Evolutionary conservation across 2,797 vertebrate species (phyloP).

Genomic region (Hemitrygon akajei): DNA sequence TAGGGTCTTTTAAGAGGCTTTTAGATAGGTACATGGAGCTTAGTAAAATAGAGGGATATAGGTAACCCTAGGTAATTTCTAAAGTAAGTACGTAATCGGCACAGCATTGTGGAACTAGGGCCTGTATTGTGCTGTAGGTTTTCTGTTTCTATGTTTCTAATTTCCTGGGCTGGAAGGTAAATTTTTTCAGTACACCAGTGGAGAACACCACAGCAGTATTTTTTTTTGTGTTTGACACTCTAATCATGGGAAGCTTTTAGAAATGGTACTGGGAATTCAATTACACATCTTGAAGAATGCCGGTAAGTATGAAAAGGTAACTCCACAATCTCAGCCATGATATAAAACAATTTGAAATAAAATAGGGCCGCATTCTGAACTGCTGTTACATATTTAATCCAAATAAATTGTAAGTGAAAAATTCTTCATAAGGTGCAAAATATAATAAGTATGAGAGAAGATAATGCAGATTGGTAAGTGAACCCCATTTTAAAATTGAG

Average conservation of each 20-base stretch:
- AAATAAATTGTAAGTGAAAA: background rate
- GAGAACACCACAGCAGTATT: background rate
- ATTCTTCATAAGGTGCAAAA: background rate
- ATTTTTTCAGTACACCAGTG: background rate
- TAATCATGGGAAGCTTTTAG: constrained; percentile 15
- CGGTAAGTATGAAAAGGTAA: background rate
- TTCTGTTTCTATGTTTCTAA: background rate
- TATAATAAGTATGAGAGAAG: background rate
- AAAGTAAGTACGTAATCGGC: too few relatives aligned
- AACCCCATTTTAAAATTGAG: background rate
- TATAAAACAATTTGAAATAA: background rate
- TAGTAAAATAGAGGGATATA: too few relatives aligned
- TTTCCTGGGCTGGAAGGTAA: background rate
- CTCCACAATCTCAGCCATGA: background rate
- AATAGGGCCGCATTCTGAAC: background rate
- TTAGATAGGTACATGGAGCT: too few relatives aligned
- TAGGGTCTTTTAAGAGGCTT: too few relatives aligned
- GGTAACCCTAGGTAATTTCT: too few relatives aligned
- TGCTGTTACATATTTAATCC: background rate
- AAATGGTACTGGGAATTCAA: background rate
- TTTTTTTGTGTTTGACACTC: background rate
- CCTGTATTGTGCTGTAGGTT: too few relatives aligned
- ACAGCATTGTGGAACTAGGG: too few relatives aligned
- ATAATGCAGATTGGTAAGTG: background rate
- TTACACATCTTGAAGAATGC: background rate